Evolutionary conservation across 2,113 vertebrate species (phyloP), one percentile per base, ranked within the genome.

Genomic region (Forbesichthys agassizii): DNA sequence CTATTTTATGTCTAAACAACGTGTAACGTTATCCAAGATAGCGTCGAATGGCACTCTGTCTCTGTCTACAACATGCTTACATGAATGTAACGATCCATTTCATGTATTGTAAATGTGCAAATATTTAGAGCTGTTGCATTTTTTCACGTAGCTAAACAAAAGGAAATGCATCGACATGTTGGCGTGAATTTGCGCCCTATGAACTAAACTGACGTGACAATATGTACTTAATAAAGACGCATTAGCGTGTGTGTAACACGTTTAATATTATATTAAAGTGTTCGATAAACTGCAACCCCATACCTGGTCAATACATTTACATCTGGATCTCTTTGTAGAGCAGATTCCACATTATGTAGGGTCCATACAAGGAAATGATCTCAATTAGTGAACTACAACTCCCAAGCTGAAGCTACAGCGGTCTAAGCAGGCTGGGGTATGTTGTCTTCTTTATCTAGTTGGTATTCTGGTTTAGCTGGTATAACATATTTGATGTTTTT

Each of bases 261-360:
- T 11, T 71, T 12, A 18, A 42, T 11, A 61, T 20, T 47, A 14
- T 0, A 57, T 33, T n/a, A 79, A 10, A n/a, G 10, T 47, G 7
- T 47, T 51, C 16, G 69, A 80, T 27, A 27, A 65, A 5, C 46
- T 65, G 65, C 75, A 78, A 60, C 48, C 10, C 84, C 79, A 27
- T 94, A 93, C 92, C 93, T 91, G 92, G 75, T 86, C 81, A 88
- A 84, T 91, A 86, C 84, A 86, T 92, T 90, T 90, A 94, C 90
- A 86, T 92, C 83, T 91, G 88, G 88, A 86, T 81, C 82, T 88
- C 84, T 89, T 86, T 88, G 77, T 82, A 81, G 82, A 84, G 74
- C 78, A 83, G 82, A 86, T 89, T 91, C 88, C 88, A 70, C 79
- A 86, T 88, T 84, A 84, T 64, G 73, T 20, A 74, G 57, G 73